These are phyloP conservation scores for Caenorhabditis uteleia DNA, from an alignment of 2,888 invertebrate species.

Conservation along the genomic window DNA sequence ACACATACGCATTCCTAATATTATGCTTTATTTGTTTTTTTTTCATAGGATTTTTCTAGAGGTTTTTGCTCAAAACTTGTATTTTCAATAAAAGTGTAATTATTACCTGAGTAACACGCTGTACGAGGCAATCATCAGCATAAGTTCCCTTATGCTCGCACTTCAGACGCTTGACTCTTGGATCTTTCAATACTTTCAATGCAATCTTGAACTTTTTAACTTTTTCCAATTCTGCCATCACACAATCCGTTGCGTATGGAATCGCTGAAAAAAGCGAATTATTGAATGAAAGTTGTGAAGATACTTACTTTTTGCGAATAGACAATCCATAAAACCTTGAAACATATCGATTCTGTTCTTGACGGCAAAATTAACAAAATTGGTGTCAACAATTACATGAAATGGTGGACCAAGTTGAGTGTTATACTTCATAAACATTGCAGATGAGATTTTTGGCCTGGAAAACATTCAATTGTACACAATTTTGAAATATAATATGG, in stretches of 20 bases:
- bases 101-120: constrained; percentile 83
- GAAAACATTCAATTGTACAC: constrained; percentile 10
- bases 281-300: not conserved
- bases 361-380: constrained; percentile 97
- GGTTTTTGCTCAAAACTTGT: constrained; percentile 7
- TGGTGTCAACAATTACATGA: constrained; percentile 93
- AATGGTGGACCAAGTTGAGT: constrained; percentile 97
- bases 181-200: constrained; percentile 83
- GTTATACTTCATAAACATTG: constrained; percentile 95
- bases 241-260: constrained; percentile 97
- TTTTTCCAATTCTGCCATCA: constrained; percentile 94
- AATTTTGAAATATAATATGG: not conserved
- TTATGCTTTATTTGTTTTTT: not conserved
- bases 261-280: constrained; percentile 76
- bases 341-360: constrained; percentile 95
- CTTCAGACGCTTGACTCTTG: constrained; percentile 87
- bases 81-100: constrained; percentile 16
- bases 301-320: constrained; percentile 86
- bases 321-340: constrained; percentile 97
- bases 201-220: constrained; percentile 92
- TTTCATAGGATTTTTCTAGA: not conserved
- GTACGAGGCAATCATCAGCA: constrained; percentile 96
- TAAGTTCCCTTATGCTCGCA: constrained; percentile 97
- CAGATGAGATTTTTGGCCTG: constrained; percentile 75
- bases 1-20: constrained; percentile 2